These are phyloP conservation scores for Athetis lepigone DNA, from an alignment of 2,888 invertebrate genomes.

Conservation along the genomic window DNA sequence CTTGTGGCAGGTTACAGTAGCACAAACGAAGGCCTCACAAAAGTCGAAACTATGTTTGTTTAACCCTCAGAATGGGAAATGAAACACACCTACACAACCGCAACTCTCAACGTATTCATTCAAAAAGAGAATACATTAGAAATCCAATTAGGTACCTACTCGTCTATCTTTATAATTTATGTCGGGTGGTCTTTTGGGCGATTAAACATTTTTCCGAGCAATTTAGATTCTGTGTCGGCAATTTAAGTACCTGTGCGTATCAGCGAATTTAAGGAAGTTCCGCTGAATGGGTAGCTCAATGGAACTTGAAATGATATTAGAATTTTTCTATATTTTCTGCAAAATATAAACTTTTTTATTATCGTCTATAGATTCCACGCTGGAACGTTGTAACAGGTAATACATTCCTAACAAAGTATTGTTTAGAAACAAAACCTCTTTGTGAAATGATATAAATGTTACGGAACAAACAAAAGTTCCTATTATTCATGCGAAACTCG, in stretches of 20 bases:
- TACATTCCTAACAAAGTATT: constrained; percentile 5
- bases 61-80: constrained; percentile 59
- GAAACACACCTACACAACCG: constrained; percentile 50
- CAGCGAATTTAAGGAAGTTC: constrained; percentile 37
- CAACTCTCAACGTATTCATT: constrained; percentile 26
- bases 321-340: background rate
- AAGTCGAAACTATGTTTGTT: constrained; percentile 62
- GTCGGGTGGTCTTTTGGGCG: constrained; percentile 41
- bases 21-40: constrained; percentile 46
- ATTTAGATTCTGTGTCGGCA: constrained; percentile 52
- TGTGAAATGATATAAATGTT: background rate
- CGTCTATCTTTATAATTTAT: constrained; percentile 59
- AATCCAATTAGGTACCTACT: constrained; percentile 56
- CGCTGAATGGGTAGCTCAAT: constrained; percentile 16
- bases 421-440: constrained; percentile 13
- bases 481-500: constrained; percentile 18
- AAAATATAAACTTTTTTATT: background rate
- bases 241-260: constrained; percentile 31
- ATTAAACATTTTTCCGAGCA: constrained; percentile 60
- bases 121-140: constrained; percentile 48
- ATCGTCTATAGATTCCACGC: background rate
- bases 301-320: constrained; percentile 21
- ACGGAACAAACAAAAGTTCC: constrained; percentile 3
- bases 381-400: constrained; percentile 1
- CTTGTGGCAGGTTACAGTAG: constrained; percentile 36